A percentile compares a stretch with the other conserved stretches of the same genome.
Evolutionary conservation across 2,113 vertebrate genomes (phyloP).

Genomic region (Gavia stellata): DNA sequence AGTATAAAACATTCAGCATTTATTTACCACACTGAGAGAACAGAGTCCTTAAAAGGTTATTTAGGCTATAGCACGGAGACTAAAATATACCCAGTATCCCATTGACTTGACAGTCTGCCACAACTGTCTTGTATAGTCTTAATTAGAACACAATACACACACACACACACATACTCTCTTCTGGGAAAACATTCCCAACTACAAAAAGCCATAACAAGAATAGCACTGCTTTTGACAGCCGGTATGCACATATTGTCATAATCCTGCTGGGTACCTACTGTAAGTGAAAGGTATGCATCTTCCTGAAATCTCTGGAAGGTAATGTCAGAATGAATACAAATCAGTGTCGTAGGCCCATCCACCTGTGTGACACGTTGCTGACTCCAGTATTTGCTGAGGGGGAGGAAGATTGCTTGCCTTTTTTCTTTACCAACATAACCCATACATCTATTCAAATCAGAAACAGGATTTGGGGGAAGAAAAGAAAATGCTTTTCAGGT

Average conservation of each 20-base stretch:
- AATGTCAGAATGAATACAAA: not conserved
- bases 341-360: not conserved
- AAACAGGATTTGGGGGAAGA: not conserved
- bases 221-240: not conserved
- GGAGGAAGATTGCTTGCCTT: not conserved
- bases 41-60: conserved; percentile 56
- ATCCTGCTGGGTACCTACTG: not conserved
- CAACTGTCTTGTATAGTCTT: not conserved
- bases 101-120: conserved; percentile 41
- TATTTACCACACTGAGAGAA: conserved; percentile 29
- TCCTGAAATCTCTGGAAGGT: not conserved
- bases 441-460: not conserved
- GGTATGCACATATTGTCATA: not conserved
- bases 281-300: not conserved
- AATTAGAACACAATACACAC: conserved; percentile 32
- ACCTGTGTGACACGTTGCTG: not conserved
- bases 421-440: not conserved
- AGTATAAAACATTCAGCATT: conserved; percentile 10
- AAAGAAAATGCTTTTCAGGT: not conserved
- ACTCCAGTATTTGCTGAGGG: not conserved
- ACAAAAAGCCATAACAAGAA: not conserved
- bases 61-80: not conserved
- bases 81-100: conserved; percentile 24
- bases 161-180: not conserved
- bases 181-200: not conserved